Evolutionary conservation across 1,140 invertebrate genomes (phyloP), one percentile per base, ranked within the genome.

Genomic region (Bilobella aurantiaca): DNA sequence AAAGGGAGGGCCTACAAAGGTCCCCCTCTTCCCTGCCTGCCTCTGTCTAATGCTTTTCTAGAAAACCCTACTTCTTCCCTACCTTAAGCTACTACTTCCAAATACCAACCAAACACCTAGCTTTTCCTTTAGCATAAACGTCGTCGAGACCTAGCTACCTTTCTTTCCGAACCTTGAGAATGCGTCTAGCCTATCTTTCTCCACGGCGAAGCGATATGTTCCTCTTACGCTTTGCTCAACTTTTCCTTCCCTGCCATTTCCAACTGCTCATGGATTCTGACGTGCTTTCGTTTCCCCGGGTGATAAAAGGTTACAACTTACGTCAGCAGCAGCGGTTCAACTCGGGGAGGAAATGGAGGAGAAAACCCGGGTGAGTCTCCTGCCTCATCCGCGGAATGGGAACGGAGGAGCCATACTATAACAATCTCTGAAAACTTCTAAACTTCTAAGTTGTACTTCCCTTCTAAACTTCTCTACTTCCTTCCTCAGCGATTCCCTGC

Each of bases 221-320:
- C 34, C 34, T 42, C 34, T 42, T n/a, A n/a, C n/a, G n/a, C 34
- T 42, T 42, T 8, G 18, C 18, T 42, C 34, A 8, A 12, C 34
- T 18, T 42, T 42, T 18, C 34, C 34, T 42, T 12, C 34, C 18
- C 34, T 8, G 18, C 34, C 8, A 8, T 42, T 18, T 42, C 34
- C 34, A 18, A 18, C 8, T 42, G n/a, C n/a, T n/a, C n/a, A n/a
- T 18, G 34, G 34, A 42, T 8, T 53, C 8, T 53, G 49, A 53
- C 49, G 49, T 23, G 21, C 21, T 8, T 53, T 23, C 49, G 49
- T 53, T 53, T 53, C 49, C 49, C 49, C 49, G 49, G 49, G 49
- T 16, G 49, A 53, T 53, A 53, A 53, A 53, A 53, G 49, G 49
- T 53, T 53, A 53, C 49, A 23, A 23, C 49, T 53, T 53, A 53